These are phyloP conservation scores for Platorchestia sp. DNA, from an alignment of 1,140 invertebrate species.

Conservation along the genomic window DNA sequence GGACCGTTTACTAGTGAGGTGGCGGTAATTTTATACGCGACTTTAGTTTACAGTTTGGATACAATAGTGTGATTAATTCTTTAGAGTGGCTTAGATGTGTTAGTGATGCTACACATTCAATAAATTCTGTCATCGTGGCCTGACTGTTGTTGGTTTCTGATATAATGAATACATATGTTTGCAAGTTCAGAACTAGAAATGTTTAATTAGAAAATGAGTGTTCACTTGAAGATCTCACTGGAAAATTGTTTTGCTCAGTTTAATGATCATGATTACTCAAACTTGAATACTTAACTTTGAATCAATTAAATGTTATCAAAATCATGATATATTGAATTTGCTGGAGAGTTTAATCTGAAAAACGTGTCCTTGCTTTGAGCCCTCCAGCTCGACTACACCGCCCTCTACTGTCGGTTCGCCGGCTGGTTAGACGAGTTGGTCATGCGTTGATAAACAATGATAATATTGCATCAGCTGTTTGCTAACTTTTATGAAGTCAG, in stretches of 20 bases:
- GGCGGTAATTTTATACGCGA: background rate
- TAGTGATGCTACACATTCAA: background rate
- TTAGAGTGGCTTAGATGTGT: background rate
- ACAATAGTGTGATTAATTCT: background rate
- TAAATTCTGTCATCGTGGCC: background rate
- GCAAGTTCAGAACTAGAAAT: background rate
- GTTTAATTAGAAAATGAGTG: background rate
- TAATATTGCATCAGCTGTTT: background rate
- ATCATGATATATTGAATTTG: too few relatives aligned
- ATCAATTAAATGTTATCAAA: too few relatives aligned
- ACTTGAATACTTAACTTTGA: too few relatives aligned
- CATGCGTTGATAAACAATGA: background rate
- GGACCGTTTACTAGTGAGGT: background rate
- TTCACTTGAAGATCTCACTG: background rate
- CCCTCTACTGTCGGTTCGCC: background rate
- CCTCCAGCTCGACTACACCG: too few relatives aligned
- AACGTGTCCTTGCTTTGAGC: background rate
- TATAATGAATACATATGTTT: background rate
- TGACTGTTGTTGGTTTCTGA: background rate
- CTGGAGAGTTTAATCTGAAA: background rate
- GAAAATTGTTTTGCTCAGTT: background rate
- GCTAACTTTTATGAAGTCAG: background rate
- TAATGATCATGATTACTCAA: too few relatives aligned
- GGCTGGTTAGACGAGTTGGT: background rate
- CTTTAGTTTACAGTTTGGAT: background rate